Evolutionary conservation across 2,888 invertebrate genomes (phyloP), one percentile per base, ranked within the genome.

Genomic region (Sphecodes monilicornis): DNA sequence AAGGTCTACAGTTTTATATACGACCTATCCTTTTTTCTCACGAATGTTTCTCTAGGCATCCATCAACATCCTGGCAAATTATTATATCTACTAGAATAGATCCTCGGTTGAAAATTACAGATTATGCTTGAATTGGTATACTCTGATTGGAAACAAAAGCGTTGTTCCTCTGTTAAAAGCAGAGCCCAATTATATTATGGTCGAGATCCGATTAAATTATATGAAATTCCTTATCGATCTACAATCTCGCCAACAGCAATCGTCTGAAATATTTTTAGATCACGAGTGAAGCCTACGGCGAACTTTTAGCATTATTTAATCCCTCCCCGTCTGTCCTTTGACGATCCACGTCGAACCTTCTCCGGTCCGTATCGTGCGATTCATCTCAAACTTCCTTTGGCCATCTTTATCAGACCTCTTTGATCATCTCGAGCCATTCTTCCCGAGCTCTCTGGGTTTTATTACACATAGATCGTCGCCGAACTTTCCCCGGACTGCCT

Each of bases 321-420:
- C 32, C 32, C 10, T 32, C 10, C 1, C 50, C 50, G 29, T 3
- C 11, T 11, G 22, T 32, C 8, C 29, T 66, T 66, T 36, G 64
- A 66, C 64, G 32, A 64, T 64, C 32, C 64, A 32, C 32, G 6
- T 64, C 64, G 32, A 64, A 64, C 32, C 64, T 16, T 22, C 32
- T 32, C 22, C 32, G 64, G 36, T 66, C 39, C 32, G 22, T 36
- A 36, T 26, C 69, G 39, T 18, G 36, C 36, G 18, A 64, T 64
- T 64, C 32, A 64, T 64, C 64, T 64, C 64, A 6, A 64, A 64
- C 64, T 32, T 32, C 64, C 64, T 32, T 66, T 66, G 39, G 36
- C 36, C 36, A 66, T 66, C 66, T 66, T 66, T 36, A 36, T 41
- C 69, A n/a, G 22, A n/a, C 22, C 66, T 36, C 32, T 66, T 66